Evolutionary conservation across 2,888 invertebrate species (phyloP).

Genomic region (Diaprepes abbreviatus): DNA sequence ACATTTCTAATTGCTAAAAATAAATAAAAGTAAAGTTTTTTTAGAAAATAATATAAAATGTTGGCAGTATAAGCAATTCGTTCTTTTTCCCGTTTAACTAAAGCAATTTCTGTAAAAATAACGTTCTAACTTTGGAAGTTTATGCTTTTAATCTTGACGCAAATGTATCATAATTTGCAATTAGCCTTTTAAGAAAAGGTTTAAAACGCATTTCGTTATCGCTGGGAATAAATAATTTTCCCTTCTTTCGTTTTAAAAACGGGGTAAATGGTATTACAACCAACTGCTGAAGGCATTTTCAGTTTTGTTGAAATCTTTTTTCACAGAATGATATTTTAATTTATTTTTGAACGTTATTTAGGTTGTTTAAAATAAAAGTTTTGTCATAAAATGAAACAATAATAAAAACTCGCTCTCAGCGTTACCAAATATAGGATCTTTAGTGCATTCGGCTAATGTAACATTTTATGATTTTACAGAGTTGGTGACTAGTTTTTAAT

Average conservation of each 20-base stretch:
- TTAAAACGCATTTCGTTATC: constrained; percentile 48
- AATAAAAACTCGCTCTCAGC: too few relatives aligned
- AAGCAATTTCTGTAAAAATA: constrained; percentile 2
- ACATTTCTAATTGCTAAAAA: too few relatives aligned
- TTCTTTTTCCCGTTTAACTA: neutral
- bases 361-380: neutral
- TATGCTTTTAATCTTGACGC: constrained; percentile 48
- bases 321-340: constrained; percentile 12
- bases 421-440: too few relatives aligned
- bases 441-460: too few relatives aligned
- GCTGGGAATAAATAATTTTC: constrained; percentile 36
- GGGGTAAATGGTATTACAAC: constrained; percentile 24
- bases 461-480: too few relatives aligned
- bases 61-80: too few relatives aligned
- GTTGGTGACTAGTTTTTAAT: too few relatives aligned
- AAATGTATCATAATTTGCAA: constrained; percentile 52
- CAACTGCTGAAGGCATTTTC: constrained; percentile 24
- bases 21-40: too few relatives aligned
- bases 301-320: constrained; percentile 8
- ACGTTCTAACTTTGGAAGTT: constrained; percentile 39
- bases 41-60: too few relatives aligned
- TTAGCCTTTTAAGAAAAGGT: constrained; percentile 48
- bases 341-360: constrained; percentile 8
- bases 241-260: constrained; percentile 30
- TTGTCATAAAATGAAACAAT: neutral